Evolutionary conservation across 2,113 vertebrate species (phyloP).

Genomic region (Scopus umbretta): DNA sequence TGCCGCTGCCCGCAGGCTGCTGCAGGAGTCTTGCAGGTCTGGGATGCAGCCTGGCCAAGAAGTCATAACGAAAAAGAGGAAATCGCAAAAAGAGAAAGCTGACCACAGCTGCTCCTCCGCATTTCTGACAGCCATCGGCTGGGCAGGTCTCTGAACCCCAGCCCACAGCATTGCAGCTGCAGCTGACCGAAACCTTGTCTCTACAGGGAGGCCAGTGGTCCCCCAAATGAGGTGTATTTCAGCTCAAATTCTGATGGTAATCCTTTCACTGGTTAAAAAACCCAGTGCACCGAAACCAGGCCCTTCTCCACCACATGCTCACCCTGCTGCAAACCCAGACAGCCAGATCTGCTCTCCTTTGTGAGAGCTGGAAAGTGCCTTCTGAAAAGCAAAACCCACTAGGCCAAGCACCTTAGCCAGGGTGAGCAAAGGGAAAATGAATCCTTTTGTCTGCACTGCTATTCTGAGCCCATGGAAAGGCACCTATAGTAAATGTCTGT

Average conservation of each 20-base stretch:
- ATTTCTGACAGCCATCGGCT: not conserved
- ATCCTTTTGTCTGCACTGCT: not conserved
- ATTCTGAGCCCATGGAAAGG: not conserved
- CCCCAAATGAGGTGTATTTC: not conserved
- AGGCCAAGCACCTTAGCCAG: not conserved
- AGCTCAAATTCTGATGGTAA: not conserved
- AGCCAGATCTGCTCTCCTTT: not conserved
- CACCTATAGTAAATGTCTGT: not conserved
- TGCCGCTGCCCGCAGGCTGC: not conserved
- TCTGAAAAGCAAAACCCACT: not conserved
- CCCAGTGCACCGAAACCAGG: not conserved
- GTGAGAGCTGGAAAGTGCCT: not conserved
- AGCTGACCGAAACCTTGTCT: not conserved
- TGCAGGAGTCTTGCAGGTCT: not conserved
- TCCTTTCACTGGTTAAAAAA: not conserved
- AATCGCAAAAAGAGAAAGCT: conserved; percentile 51
- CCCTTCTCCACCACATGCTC: fast-evolving
- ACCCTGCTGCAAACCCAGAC: not conserved
- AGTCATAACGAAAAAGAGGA: conserved; percentile 31
- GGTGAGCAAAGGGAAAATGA: not conserved
- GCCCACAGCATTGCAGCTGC: not conserved
- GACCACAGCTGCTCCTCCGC: conserved; percentile 11
- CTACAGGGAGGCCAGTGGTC: not conserved
- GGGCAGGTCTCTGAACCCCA: not conserved
- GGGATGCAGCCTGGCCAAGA: not conserved